A percentile compares a stretch with the other conserved stretches of the same genome.
Conservation (phyloP, 2,113 vertebrate genomes). For the Labeo rohita region DNA sequence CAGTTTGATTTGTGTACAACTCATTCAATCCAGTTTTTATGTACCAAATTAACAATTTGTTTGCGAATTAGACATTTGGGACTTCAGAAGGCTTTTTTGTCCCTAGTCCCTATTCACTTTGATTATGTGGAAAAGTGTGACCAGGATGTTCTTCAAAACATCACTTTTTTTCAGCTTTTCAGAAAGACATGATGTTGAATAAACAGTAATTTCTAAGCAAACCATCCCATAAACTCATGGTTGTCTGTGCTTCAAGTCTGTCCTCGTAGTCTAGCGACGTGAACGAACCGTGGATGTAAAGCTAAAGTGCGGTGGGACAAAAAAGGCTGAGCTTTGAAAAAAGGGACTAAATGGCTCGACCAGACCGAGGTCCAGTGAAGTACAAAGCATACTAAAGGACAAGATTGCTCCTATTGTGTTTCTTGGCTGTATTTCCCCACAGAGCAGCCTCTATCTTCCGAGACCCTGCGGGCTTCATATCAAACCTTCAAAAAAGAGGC, state of each 20-base stretch:
- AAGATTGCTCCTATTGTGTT: conserved; percentile 80
- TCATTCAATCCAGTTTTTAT: background rate
- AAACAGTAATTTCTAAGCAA: background rate
- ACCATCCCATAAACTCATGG: background rate
- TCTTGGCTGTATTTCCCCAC: conserved; percentile 73
- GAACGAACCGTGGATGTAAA: conserved; percentile 53
- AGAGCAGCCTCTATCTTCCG: conserved; percentile 68
- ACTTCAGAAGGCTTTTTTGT: background rate
- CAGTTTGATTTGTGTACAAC: background rate
- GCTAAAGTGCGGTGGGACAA: conserved; percentile 69
- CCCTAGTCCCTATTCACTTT: background rate
- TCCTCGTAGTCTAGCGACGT: background rate
- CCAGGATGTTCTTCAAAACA: background rate
- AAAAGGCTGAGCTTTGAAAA: conserved; percentile 60
- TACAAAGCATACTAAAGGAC: conserved; percentile 75
- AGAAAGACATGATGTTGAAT: background rate
- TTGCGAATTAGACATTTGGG: background rate
- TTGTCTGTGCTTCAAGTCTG: background rate
- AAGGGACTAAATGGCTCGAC: conserved; percentile 72
- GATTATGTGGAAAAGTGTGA: background rate
- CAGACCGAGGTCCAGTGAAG: conserved; percentile 72
- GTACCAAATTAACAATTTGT: background rate
- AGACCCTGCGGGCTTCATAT: conserved; percentile 76
- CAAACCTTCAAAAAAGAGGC: conserved; percentile 53
- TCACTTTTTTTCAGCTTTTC: background rate